Evolutionary conservation across 2,113 vertebrate species (phyloP), one percentile per base, ranked within the genome.

Genomic region (Rhipidura dahli): DNA sequence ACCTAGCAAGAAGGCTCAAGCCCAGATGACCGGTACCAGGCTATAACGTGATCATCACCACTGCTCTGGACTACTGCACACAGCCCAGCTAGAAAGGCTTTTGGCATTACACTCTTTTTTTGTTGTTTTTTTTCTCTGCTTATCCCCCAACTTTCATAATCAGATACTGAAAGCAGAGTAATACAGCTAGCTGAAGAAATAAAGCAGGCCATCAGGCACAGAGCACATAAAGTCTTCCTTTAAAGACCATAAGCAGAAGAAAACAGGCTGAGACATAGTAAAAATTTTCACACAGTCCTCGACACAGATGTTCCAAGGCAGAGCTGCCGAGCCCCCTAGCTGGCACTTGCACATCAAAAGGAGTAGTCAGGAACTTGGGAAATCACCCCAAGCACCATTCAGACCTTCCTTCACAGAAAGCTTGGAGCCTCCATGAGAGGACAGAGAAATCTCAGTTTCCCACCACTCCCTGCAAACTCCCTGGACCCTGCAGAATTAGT

Each of bases 1-100:
- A 86, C 21, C 20, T 18, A 82, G 18, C 8, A 30, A 54, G 83
- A 85, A 70, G 33, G 26, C 42, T 53, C 33, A 78, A 71, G 23
- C 33, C 26, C 35, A 64, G 13, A 33, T 6, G 4, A 35, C 71
- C 40, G 42, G 49, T 20, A 71, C 14, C 16, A 54, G 15, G 19
- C 44, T 93, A 73, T 26, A 69, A 61, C 0, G 0, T 1, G 3
- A 53, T 31, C 26, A 65, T 18, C 23, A 63, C 4, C 3, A 2
- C 35, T 63, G 22, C 24, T 90, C 68, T 6, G 5, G 21, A 59
- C 19, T 45, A 47, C 17, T 15, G 11, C 10, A 78, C 4, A 21
- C 13, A 78, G 20, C 5, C 23, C 20, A 63, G 35, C 8, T 24
- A 59, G 33, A 84, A 75, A 64, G 7, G 19, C 9, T 40, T 33